Percentiles rank a stretch among this genome's conserved stretches.
phyloP scores from a whole-genome alignment of 2,113 vertebrate species.

The Todiramphus chloris region DNA sequence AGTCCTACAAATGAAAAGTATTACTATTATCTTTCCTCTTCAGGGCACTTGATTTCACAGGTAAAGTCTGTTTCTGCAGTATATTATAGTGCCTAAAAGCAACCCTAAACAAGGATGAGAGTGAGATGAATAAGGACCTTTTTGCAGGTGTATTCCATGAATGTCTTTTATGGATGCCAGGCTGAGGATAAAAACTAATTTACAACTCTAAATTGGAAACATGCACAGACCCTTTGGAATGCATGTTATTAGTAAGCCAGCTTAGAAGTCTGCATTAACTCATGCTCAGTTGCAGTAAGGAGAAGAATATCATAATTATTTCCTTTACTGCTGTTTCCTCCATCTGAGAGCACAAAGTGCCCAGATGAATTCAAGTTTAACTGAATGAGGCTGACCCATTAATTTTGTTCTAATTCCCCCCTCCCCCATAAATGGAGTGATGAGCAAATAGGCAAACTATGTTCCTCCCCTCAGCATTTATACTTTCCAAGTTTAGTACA shows the following conservation, averaged over 20 bases:
- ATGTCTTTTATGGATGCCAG: conserved; percentile 15
- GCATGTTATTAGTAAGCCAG: conserved; percentile 19
- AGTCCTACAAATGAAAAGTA: background rate
- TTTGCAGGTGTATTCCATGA: conserved; percentile 12
- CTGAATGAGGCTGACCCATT: background rate
- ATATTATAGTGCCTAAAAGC: background rate
- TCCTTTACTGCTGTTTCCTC: background rate
- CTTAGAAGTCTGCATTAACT: conserved; percentile 55
- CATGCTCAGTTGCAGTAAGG: conserved; percentile 35
- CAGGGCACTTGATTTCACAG: background rate
- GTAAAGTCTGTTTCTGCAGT: background rate
- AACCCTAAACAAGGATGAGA: background rate
- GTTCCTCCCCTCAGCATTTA: background rate
- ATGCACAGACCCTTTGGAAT: conserved; percentile 31
- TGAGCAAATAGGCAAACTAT: background rate
- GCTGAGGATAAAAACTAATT: conserved; percentile 55
- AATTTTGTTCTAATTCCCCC: background rate
- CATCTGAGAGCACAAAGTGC: background rate
- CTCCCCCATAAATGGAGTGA: background rate
- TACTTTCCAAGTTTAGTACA: background rate
- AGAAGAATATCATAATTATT: conserved; percentile 50
- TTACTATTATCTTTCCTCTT: background rate
- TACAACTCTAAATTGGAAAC: conserved; percentile 60
- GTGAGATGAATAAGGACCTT: conserved; percentile 4
- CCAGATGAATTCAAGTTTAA: conserved; percentile 9